Evolutionary conservation across 37 sponge, comb jelly and placozoan species (phyloP).

Genomic region (Ephydatia muelleri): DNA sequence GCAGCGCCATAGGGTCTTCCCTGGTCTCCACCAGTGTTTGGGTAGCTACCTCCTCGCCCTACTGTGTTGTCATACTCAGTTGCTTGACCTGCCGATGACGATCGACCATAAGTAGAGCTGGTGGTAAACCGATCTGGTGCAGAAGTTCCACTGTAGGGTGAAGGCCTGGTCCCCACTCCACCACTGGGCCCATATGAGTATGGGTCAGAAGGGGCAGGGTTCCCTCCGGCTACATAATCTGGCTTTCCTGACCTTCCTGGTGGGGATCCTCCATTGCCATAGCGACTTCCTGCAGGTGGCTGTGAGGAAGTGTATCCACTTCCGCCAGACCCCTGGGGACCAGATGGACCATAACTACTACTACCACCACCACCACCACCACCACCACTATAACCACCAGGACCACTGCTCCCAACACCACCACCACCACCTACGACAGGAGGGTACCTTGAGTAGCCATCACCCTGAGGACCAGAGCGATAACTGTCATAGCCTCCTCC

Average conservation of each 20-base stretch:
- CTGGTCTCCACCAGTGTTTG: neutral
- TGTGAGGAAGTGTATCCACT: neutral
- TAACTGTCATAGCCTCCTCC: neutral
- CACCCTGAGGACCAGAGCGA: constrained; percentile 4
- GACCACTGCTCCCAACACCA: neutral
- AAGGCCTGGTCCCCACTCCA: neutral
- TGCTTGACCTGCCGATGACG: neutral
- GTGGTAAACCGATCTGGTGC: neutral
- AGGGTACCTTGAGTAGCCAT: constrained; percentile 13
- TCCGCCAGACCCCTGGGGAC: neutral
- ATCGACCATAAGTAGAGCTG: neutral
- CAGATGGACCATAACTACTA: constrained; percentile 9
- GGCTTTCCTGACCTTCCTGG: neutral
- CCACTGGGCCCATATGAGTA: neutral
- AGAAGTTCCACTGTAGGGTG: neutral
- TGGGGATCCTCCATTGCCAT: neutral
- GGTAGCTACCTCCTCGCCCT: neutral
- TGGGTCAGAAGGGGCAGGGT: neutral
- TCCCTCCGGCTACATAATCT: neutral
- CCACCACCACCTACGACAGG: neutral
- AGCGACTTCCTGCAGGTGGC: neutral
- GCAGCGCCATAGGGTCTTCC: neutral
- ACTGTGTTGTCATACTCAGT: neutral
- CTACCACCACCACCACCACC: neutral
- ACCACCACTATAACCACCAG: neutral